Conservation (phyloP, 2,113 vertebrate genomes). For the Vulpes vulpes region DNA sequence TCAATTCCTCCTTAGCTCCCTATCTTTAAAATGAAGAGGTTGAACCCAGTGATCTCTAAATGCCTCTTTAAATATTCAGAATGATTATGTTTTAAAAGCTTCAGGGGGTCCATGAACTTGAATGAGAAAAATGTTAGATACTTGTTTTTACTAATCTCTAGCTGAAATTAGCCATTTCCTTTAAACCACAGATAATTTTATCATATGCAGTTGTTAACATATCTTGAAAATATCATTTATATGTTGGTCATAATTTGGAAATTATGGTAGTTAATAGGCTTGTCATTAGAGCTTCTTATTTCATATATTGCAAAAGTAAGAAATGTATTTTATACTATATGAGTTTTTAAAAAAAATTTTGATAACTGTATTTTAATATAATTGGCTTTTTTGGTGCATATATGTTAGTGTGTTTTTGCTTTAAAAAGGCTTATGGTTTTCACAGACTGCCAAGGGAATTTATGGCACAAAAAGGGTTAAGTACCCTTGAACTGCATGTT, state of each 20-base stretch:
- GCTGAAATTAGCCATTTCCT: constrained; percentile 48
- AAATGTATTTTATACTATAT: not conserved
- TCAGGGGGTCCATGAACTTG: not conserved
- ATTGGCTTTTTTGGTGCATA: not conserved
- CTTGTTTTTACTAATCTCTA: constrained; percentile 31
- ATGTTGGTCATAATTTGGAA: constrained; percentile 29
- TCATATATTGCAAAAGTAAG: constrained; percentile 17
- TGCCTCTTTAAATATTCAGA: not conserved
- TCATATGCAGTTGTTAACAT: not conserved
- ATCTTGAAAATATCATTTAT: constrained; percentile 41
- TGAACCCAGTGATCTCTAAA: not conserved
- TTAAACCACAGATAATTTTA: not conserved
- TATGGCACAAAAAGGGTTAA: not conserved
- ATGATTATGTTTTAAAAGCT: constrained; percentile 23
- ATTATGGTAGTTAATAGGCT: constrained; percentile 13
- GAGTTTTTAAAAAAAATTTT: constrained; percentile 15
- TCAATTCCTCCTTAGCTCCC: not conserved
- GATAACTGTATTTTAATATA: constrained; percentile 4
- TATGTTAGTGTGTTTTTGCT: not conserved
- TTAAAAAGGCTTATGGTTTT: not conserved
- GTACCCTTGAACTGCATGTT: not conserved
- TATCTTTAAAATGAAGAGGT: constrained; percentile 36
- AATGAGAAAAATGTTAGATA: not conserved
- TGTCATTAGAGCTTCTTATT: not conserved
- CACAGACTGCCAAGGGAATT: not conserved